Base-by-base conservation (phyloP, 2,888 invertebrate species). In the Drosophila paranaensis region DNA sequence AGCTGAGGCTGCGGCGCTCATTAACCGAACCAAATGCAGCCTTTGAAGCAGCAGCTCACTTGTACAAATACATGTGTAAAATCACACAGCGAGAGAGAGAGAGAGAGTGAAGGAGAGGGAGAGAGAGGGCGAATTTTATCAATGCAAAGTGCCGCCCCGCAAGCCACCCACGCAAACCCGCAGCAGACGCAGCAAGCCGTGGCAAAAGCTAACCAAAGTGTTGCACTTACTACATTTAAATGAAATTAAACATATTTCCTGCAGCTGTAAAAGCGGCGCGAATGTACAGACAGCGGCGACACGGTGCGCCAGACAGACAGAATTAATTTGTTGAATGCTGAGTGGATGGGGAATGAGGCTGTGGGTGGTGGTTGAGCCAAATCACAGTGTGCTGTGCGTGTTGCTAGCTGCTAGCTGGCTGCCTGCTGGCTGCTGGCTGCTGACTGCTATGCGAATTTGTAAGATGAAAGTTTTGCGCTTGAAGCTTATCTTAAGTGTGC, bases 171-270 rank as follows among this genome's bases (percentile, higher is more conserved):
- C 33, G 35, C 14, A 39, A 30, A 37, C 14, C 62, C 25, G 30
- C 14, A 55, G 53, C n/a, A 55, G 40, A 53, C 33, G 35, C 64
- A 39, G 55, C 54, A 30, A 60, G 55, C 45, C 25, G 57, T 60
- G 60, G 58, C 53, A 55, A 82, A 77, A 81, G 82, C 83, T 75
- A 86, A 86, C 86, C 86, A 86, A 84, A 84, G 84, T 81, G 86
- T 84, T 85, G 84, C 84, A 85, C 86, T 85, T 85, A 84, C 84
- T 77, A 79, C 86, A 81, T 84, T 84, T 84, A 84, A 84, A 84
- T 86, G 84, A 82, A 85, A 85, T 86, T 85, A 86, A 85, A 85
- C 82, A 85, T 86, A 84, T 86, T 85, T 85, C 86, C 86, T 85
- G 86, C 77, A 85, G 84, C 86, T 55, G 79, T 79, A 83, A 74